A percentile compares a stretch with the other conserved stretches of the same genome.
Evolutionary conservation across 2,113 vertebrate species (phyloP).

Genomic region (Perognathus longimembris): DNA sequence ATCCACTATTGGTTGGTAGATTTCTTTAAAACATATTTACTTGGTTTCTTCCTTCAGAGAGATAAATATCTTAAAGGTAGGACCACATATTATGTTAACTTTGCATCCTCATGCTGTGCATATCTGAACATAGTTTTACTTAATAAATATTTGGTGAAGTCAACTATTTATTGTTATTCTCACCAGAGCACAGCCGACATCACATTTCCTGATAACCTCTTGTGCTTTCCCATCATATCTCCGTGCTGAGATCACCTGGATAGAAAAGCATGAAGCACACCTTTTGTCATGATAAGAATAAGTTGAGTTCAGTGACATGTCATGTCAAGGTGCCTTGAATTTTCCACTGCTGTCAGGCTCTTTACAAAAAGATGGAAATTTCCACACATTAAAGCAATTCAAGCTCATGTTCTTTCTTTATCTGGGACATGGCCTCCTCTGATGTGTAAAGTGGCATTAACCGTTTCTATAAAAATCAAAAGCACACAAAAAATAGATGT

Average conservation of each 20-base stretch:
- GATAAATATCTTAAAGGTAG: neutral
- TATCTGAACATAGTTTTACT: neutral
- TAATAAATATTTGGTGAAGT: constrained; percentile 33
- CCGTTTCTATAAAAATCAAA: neutral
- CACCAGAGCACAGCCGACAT: neutral
- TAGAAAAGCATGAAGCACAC: neutral
- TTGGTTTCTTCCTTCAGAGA: constrained; percentile 7
- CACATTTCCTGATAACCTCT: neutral
- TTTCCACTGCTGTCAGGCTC: neutral
- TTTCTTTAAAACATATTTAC: neutral
- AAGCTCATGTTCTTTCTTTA: neutral
- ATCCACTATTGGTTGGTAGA: too few species aligned
- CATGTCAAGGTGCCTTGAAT: neutral
- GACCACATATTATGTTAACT: neutral
- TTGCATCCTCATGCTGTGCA: too few species aligned
- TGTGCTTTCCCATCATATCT: constrained; percentile 11
- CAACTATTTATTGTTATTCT: constrained; percentile 7
- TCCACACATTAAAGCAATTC: neutral
- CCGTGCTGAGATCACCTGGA: neutral
- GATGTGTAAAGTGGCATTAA: neutral
- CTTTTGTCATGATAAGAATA: constrained; percentile 18
- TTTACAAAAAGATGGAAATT: constrained; percentile 34
- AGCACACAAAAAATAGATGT: neutral
- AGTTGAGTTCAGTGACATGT: neutral
- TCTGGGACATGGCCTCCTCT: neutral